Evolutionary conservation across 2,113 vertebrate genomes (phyloP).

Genomic region (Lagopus muta): DNA sequence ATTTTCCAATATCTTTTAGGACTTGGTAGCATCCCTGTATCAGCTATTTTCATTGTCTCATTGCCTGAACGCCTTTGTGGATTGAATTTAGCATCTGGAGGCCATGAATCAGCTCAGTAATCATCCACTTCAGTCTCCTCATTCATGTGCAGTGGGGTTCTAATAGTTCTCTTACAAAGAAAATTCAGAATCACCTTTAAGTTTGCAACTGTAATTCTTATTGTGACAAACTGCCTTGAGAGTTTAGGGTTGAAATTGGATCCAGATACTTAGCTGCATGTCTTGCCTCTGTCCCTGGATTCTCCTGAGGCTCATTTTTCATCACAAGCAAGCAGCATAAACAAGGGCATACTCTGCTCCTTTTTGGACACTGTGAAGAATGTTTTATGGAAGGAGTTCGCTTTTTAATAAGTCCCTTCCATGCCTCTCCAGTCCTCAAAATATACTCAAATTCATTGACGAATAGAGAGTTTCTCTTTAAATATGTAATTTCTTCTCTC

Average conservation of each 20-base stretch:
- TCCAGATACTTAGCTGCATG: not conserved
- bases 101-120: not conserved
- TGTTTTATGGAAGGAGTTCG: not conserved
- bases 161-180: not conserved
- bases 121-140: not conserved
- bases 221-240: not conserved
- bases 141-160: not conserved
- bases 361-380: not conserved
- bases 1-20: not conserved
- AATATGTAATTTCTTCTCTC: not conserved
- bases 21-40: not conserved
- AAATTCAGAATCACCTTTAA: not conserved
- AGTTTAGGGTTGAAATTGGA: not conserved
- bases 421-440: accelerated
- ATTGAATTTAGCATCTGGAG: not conserved
- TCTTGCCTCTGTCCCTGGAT: not conserved
- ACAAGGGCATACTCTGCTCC: not conserved
- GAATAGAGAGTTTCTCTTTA: not conserved
- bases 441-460: not conserved
- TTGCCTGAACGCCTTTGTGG: not conserved
- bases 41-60: not conserved
- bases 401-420: not conserved
- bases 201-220: not conserved
- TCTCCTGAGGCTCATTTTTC: not conserved
- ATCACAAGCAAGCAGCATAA: not conserved